Base-by-base conservation (phyloP, 2,888 invertebrate species). In the Pycnomerus fuliginosus region DNA sequence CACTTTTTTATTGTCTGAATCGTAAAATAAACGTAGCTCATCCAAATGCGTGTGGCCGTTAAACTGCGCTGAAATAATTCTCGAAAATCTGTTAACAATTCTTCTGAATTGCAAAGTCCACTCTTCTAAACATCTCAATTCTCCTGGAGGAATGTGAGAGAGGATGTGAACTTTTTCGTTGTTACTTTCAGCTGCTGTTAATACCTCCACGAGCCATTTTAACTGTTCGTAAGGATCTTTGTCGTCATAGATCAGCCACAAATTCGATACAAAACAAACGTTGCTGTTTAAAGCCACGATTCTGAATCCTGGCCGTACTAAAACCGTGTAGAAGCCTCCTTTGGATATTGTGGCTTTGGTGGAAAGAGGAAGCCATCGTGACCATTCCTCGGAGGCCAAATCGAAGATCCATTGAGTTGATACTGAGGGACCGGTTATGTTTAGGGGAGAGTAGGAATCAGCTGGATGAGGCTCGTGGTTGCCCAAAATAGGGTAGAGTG, bases 11-110 rank as follows among this genome's bases (percentile, higher is more conserved):
- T 76, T 74, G 23, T 77, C 74, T 2, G 74, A 64, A 10, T 70
- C 61, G 62, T 87, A 90, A 67, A 84, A 85, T 35, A 91, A 70
- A 60, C 82, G 81, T 56, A 88, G 78, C 64, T 86, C 84, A 58
- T 91, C 90, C 1, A 77, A 77, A 64, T 92, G 91, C 0, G 85
- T 84, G 66, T 92, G 91, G 0, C 90, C 93, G 61, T 85, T 89
- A 68, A 92, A 92, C 68, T 91, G 87, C 0, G 82, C 90, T 2
- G 76, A 77, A 35, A 93, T 86, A 14, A 82, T 88, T 23, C 79
- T 76, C 11, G 84, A 79, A 67, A 86, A 93, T 68, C 91, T 25
- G 25, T 25, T 25, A 10, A 62, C 48, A 20, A 62, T 60, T 44
- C 37, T 50, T 8, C 42, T 51, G 33, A 55, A 61, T 44, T 61